Evolutionary conservation across 2,113 vertebrate genomes (phyloP), one percentile per base, ranked within the genome.

Genomic region (Sardina pilchardus): DNA sequence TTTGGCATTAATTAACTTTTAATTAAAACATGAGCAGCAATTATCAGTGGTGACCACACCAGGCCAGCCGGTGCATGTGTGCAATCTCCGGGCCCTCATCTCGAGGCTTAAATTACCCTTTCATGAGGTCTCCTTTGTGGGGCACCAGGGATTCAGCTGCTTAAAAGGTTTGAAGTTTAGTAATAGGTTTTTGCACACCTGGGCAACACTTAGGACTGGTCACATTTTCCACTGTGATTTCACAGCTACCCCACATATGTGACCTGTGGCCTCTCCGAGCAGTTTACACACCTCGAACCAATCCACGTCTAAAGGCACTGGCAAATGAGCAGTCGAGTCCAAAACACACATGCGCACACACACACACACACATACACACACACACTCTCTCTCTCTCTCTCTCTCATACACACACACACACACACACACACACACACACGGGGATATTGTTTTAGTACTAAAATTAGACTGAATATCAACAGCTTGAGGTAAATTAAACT

Each of bases 201-300:
- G 71, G 71, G 30, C 71, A 78, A 34, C 71, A 17, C 71, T 78
- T 39, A 34, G 16, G 30, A 36, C 16, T 78, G 71, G 71, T 78
- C 71, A 78, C 71, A 78, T 78, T 78, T 78, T 78, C 71, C 71
- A 78, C 71, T 34, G 30, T 78, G 71, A 78, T 78, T 78, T 78
- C 71, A 78, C 14, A 16, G 34, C 71, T 78, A 10, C 71, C 30
- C 71, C 5, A 78, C 26, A 39, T 17, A 36, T 78, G 71, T 78
- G 71, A 78, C 71, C 71, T 17, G 34, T 78, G 71, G 10, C 71
- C 71, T 78, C 71, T 78, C 34, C 14, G 6, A 19, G 26, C 71
- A 78, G 30, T 78, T 36, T 36, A 34, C 71, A 36, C 30, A 78
- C 26, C 14, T 3, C 14, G 71, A 12, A 78, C 71, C 34, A 36